Evolutionary conservation across 2,113 vertebrate species (phyloP).

Genomic region (Apodemus sylvaticus): DNA sequence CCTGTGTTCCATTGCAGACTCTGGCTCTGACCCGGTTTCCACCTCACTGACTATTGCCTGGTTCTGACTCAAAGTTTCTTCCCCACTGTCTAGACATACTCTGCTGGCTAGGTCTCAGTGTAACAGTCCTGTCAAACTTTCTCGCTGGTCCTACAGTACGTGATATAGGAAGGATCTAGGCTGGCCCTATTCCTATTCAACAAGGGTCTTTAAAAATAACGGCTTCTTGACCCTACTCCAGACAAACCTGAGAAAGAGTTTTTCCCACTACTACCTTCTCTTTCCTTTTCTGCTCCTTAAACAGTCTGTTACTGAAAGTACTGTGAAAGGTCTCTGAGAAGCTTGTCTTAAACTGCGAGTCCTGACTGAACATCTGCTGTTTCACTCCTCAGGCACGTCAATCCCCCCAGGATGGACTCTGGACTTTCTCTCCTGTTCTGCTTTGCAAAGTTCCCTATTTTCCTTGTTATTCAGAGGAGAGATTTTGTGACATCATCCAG

Average conservation of each 20-base stretch:
- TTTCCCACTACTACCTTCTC: background rate
- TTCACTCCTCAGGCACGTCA: background rate
- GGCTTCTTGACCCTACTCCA: background rate
- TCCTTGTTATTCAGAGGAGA: background rate
- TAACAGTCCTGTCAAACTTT: background rate
- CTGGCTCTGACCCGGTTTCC: background rate
- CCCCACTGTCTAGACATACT: background rate
- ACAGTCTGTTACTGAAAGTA: background rate
- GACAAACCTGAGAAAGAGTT: background rate
- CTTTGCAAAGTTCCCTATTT: background rate
- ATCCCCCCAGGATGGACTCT: background rate
- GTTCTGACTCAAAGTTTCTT: slow-evolving; percentile 11
- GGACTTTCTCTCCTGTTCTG: background rate
- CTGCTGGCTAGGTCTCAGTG: background rate
- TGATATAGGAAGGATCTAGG: background rate
- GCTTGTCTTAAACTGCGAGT: background rate
- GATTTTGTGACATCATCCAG: background rate
- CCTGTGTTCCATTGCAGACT: background rate
- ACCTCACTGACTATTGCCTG: background rate
- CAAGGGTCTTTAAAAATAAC: background rate
- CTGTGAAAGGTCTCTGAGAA: background rate
- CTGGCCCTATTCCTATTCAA: background rate
- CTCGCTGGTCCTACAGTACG: background rate
- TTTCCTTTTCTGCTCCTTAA: background rate
- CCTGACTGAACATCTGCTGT: background rate